Conservation (phyloP, 2,888 invertebrate genomes). For the Drosophila suboccidentalis region DNA sequence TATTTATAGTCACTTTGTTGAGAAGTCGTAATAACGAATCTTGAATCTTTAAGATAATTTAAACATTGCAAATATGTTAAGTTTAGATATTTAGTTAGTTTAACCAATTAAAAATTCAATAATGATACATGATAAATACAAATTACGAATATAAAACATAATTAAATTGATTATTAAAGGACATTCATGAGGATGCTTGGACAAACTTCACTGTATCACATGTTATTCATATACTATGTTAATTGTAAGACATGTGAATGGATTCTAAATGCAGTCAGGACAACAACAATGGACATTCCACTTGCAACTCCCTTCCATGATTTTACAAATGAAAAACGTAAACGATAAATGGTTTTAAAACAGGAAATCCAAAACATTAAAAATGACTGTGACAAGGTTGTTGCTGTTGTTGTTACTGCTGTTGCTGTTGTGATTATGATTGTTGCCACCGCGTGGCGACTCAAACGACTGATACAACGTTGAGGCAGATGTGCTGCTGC, state of each 20-base stretch:
- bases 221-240: slow-evolving; percentile 11
- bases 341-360: slow-evolving; percentile 70
- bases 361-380: slow-evolving; percentile 85
- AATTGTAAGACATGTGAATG: neutral
- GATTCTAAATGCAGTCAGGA: neutral
- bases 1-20: neutral
- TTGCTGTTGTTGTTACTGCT: slow-evolving; percentile 70
- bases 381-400: slow-evolving; percentile 84
- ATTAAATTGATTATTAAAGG: slow-evolving; percentile 17
- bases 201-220: neutral
- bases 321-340: slow-evolving; percentile 33
- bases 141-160: slow-evolving; percentile 2
- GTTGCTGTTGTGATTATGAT: slow-evolving; percentile 56
- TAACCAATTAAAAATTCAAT: neutral
- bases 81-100: neutral
- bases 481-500: slow-evolving; percentile 49
- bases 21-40: neutral
- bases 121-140: slow-evolving; percentile 24
- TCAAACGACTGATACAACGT: slow-evolving; percentile 73
- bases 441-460: slow-evolving; percentile 54
- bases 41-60: too few relatives aligned
- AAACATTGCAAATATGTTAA: too few relatives aligned
- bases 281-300: slow-evolving; percentile 53
- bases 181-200: slow-evolving; percentile 31
- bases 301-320: slow-evolving; percentile 24